Percentiles rank a stretch among this genome's conserved stretches.
phyloP scores from a whole-genome alignment of 2,888 invertebrate genomes.

The Clusia tigrina region DNA sequence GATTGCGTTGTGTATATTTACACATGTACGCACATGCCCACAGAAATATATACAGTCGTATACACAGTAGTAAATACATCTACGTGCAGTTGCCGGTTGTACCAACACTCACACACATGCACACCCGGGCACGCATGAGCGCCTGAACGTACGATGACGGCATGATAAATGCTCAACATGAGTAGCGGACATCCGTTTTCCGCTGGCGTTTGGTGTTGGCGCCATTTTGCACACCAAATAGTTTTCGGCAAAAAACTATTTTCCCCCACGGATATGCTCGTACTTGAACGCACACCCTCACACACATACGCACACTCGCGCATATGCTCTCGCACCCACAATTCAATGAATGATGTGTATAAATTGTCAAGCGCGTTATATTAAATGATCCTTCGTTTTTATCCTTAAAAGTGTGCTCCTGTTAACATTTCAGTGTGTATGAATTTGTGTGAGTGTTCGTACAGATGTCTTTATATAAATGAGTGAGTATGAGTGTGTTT shows the following conservation, averaged over 20 bases:
- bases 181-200: conserved; percentile 44
- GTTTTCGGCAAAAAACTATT: conserved; percentile 6
- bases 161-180: conserved; percentile 46
- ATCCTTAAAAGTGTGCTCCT: conserved; percentile 27
- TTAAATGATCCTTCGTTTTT: conserved; percentile 45
- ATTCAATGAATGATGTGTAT: conserved; percentile 42
- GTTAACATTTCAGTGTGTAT: neutral
- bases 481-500: neutral
- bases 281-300: neutral
- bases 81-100: neutral
- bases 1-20: conserved; percentile 4
- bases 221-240: conserved; percentile 17
- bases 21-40: neutral
- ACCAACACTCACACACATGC: neutral
- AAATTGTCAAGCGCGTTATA: conserved; percentile 46
- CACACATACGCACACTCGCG: neutral
- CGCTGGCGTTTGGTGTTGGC: conserved; percentile 35
- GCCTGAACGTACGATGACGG: conserved; percentile 30
- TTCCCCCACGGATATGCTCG: neutral
- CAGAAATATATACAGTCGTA: conserved; percentile 6
- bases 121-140: neutral
- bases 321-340: conserved; percentile 10
- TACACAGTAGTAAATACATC: neutral
- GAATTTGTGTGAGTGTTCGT: neutral
- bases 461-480: neutral